Percentiles rank a stretch among this genome's conserved stretches.
Conservation (phyloP, 2,888 invertebrate species). For the Acleris emargana region DNA sequence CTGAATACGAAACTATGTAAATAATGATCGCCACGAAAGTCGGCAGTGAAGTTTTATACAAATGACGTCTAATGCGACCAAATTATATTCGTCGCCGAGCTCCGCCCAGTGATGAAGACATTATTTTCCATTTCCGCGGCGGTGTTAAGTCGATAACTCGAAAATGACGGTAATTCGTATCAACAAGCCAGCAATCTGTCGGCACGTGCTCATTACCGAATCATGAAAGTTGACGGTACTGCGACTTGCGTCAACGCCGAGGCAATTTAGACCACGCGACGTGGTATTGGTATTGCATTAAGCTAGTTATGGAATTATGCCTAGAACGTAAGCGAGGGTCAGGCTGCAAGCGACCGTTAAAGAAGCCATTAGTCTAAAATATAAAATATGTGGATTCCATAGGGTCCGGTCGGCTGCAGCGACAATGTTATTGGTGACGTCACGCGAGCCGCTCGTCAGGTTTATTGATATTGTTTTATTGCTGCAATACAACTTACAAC, state of each 20-base stretch:
- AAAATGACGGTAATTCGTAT: slow-evolving; percentile 78
- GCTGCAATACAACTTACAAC: slow-evolving; percentile 57
- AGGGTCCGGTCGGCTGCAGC: slow-evolving; percentile 47
- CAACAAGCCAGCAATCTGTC: slow-evolving; percentile 64
- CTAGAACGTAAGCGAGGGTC: slow-evolving; percentile 20
- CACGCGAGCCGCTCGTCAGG: slow-evolving; percentile 77
- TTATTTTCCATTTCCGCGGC: slow-evolving; percentile 80
- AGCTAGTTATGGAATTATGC: slow-evolving; percentile 14
- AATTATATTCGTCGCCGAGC: slow-evolving; percentile 73
- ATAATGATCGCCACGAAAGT: slow-evolving; percentile 47
- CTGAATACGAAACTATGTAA: slow-evolving; percentile 36
- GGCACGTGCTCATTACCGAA: slow-evolving; percentile 71
- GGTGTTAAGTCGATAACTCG: slow-evolving; percentile 81
- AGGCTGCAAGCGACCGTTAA: slow-evolving; percentile 16
- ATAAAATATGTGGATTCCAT: slow-evolving; percentile 31
- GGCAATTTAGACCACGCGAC: slow-evolving; percentile 42
- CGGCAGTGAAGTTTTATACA: slow-evolving; percentile 59
- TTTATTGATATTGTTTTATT: slow-evolving; percentile 49
- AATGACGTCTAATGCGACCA: slow-evolving; percentile 74
- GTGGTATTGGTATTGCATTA: slow-evolving; percentile 19
- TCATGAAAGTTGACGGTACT: slow-evolving; percentile 53
- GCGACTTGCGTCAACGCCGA: slow-evolving; percentile 41
- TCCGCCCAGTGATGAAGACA: slow-evolving; percentile 76
- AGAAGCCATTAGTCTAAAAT: slow-evolving; percentile 36
- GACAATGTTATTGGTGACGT: slow-evolving; percentile 59